Evolutionary conservation across 30 jellyfish, hydroid and myxozoan genomes (phyloP).

Genomic region (Aurelia coerulea): DNA sequence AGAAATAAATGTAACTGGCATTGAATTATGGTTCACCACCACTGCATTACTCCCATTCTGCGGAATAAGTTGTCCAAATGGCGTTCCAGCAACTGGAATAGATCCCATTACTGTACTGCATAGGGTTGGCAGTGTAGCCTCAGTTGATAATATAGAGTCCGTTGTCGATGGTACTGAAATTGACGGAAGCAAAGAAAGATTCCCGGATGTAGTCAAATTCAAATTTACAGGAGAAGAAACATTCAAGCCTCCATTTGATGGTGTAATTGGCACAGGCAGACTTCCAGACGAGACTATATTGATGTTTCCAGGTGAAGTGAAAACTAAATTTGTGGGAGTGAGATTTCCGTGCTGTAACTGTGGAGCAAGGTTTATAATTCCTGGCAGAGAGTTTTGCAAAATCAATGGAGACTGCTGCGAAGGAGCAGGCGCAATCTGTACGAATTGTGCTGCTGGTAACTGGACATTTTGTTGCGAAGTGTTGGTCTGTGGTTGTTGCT

Average conservation of each 20-base stretch:
- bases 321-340: constrained; percentile 2
- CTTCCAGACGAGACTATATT: constrained; percentile 28
- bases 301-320: constrained; percentile 17
- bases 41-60: neutral
- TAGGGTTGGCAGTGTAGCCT: constrained; percentile 4
- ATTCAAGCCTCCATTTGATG: constrained; percentile 29
- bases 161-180: constrained; percentile 23
- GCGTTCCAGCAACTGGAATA: constrained; percentile 18
- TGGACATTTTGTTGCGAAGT: neutral
- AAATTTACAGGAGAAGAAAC: constrained; percentile 17
- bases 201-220: constrained; percentile 19
- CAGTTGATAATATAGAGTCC: constrained; percentile 37
- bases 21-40: neutral
- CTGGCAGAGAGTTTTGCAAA: constrained; percentile 26
- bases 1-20: constrained; percentile 16
- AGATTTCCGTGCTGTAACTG: constrained; percentile 39
- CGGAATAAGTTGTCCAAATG: constrained; percentile 11
- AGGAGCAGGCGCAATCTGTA: constrained; percentile 46
- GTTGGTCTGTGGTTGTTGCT: constrained; percentile 12
- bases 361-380: constrained; percentile 25
- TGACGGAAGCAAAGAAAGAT: neutral
- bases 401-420: neutral
- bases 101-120: neutral
- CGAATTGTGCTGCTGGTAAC: constrained; percentile 28
- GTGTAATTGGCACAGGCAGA: neutral